Evolutionary conservation across 92 coral and sea anemone species (phyloP).

Genomic region (Actinernus sp.): DNA sequence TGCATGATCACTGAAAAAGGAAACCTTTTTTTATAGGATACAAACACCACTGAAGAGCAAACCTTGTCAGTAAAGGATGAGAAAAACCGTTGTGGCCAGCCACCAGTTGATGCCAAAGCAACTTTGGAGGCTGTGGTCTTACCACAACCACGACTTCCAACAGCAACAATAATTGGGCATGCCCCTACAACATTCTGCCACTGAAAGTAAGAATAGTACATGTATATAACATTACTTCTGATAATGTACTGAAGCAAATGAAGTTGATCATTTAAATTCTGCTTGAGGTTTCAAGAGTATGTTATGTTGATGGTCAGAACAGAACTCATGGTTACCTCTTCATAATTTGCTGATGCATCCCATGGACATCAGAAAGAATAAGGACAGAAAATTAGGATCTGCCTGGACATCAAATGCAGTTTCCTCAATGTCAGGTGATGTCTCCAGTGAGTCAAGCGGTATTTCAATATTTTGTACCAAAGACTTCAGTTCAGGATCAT

Average conservation of each 20-base stretch:
- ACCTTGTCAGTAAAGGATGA: constrained; percentile 33
- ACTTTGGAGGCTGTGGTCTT: constrained; percentile 57
- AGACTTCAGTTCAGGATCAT: constrained; percentile 13
- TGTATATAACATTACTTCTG: constrained; percentile 19
- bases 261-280: too few relatives aligned
- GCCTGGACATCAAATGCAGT: not conserved
- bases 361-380: constrained; percentile 34
- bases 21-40: too few relatives aligned
- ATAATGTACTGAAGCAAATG: constrained; percentile 1
- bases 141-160: constrained; percentile 48
- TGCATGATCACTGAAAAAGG: too few relatives aligned
- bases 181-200: constrained; percentile 62
- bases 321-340: constrained; percentile 29
- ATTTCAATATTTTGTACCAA: constrained; percentile 5
- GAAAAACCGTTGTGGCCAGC: constrained; percentile 14
- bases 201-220: constrained; percentile 20
- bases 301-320: constrained; percentile 1
- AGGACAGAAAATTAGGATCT: constrained; percentile 31
- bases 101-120: constrained; percentile 46
- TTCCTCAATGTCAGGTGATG: not conserved
- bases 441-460: not conserved
- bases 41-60: too few relatives aligned
- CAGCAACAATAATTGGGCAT: constrained; percentile 41
- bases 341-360: constrained; percentile 60
- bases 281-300: constrained; percentile 1